phyloP scores from a whole-genome alignment of 2,113 vertebrate genomes.

The Alexandromys fortis region DNA sequence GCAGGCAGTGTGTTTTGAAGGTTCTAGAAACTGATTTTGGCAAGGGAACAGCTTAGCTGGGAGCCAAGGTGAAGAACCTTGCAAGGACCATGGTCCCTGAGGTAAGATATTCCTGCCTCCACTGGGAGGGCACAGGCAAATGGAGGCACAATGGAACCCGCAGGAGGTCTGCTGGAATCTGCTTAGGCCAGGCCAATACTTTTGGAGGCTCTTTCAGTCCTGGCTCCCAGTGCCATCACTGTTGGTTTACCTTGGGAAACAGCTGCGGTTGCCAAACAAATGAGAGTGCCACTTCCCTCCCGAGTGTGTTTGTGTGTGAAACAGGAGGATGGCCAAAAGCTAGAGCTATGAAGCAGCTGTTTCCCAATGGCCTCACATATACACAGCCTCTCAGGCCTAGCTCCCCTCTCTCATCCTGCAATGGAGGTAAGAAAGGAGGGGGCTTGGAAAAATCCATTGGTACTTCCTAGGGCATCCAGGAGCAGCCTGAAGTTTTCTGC shows the following conservation, averaged over 20 bases:
- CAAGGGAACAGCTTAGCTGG: neutral
- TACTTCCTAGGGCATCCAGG: neutral
- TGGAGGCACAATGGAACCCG: neutral
- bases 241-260: neutral
- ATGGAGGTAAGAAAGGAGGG: neutral
- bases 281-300: neutral
- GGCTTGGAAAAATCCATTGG: neutral
- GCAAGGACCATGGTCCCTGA: neutral
- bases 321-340: neutral
- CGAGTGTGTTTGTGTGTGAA: neutral
- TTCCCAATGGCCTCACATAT: neutral
- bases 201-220: neutral
- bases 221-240: neutral
- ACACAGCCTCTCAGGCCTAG: neutral
- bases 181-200: too few relatives aligned
- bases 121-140: neutral
- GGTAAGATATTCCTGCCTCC: neutral
- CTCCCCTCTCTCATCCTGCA: accelerated
- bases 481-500: neutral
- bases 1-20: neutral
- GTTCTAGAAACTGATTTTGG: conserved; percentile 2
- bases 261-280: neutral
- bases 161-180: neutral
- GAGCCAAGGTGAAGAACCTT: neutral
- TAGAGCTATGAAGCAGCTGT: neutral